Percentiles rank a stretch among this genome's conserved stretches.
Conservation (phyloP, 2,113 vertebrate genomes). For the Excalfactoria chinensis region DNA sequence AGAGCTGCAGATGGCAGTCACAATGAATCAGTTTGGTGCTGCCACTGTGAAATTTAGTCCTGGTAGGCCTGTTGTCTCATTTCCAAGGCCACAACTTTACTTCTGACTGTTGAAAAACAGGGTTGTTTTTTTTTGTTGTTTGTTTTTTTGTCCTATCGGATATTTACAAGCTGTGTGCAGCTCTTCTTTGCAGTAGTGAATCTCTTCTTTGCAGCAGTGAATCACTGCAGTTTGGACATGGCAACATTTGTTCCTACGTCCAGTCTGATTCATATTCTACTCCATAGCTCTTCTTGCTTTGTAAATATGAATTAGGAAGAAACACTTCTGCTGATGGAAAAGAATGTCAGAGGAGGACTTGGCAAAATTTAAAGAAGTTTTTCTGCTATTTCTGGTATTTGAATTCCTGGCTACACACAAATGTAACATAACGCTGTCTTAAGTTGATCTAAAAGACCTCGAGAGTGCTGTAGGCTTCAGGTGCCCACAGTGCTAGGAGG, state of each 20-base stretch:
- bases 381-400: background rate
- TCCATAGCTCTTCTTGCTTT: background rate
- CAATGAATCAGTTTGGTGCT: background rate
- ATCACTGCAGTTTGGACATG: background rate
- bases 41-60: too few relatives aligned
- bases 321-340: background rate
- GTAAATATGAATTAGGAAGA: background rate
- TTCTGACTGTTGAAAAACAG: background rate
- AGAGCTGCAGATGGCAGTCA: background rate
- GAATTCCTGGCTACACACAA: background rate
- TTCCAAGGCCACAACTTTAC: background rate
- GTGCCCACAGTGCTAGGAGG: background rate
- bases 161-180: fast-evolving
- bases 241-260: background rate
- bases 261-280: background rate
- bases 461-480: background rate
- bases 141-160: background rate
- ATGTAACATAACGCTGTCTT: background rate
- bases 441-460: background rate
- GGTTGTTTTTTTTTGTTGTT: too few relatives aligned
- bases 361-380: background rate
- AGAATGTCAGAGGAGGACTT: background rate
- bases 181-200: background rate
- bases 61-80: background rate
- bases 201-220: too few relatives aligned